A percentile compares a stretch with the other conserved stretches of the same genome.
Evolutionary conservation across 2,797 vertebrate genomes (phyloP).

Genomic region (Sarcoramphus papa): DNA sequence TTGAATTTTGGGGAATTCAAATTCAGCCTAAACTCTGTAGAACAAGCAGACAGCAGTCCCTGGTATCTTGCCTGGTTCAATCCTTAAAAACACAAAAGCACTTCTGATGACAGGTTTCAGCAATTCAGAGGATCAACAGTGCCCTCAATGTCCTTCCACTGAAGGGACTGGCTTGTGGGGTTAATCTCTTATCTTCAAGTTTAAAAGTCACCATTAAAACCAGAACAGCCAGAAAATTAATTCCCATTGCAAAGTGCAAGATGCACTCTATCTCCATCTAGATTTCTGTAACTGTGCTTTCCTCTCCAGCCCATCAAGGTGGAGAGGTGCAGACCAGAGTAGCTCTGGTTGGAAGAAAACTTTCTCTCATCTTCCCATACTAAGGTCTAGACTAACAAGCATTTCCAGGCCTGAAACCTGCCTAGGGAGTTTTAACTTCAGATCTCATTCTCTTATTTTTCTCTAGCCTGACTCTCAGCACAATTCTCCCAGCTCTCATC

Average conservation of each 20-base stretch:
- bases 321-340: not conserved
- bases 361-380: not conserved
- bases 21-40: not conserved
- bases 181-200: not conserved
- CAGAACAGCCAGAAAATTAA: not conserved
- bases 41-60: not conserved
- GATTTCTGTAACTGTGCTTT: not conserved
- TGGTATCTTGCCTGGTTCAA: not conserved
- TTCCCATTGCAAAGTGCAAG: not conserved
- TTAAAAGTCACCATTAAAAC: not conserved
- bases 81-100: not conserved
- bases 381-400: not conserved
- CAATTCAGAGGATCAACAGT: not conserved
- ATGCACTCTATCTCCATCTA: not conserved
- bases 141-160: not conserved
- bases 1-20: not conserved
- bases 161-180: not conserved
- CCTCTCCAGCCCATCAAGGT: not conserved
- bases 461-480: not conserved
- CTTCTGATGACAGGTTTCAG: not conserved
- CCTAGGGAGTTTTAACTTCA: not conserved
- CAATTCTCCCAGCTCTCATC: not conserved
- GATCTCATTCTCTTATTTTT: not conserved
- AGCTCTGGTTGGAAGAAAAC: not conserved
- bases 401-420: not conserved